phyloP scores from a whole-genome alignment of 2,888 invertebrate species.

The Rapana venosa region DNA sequence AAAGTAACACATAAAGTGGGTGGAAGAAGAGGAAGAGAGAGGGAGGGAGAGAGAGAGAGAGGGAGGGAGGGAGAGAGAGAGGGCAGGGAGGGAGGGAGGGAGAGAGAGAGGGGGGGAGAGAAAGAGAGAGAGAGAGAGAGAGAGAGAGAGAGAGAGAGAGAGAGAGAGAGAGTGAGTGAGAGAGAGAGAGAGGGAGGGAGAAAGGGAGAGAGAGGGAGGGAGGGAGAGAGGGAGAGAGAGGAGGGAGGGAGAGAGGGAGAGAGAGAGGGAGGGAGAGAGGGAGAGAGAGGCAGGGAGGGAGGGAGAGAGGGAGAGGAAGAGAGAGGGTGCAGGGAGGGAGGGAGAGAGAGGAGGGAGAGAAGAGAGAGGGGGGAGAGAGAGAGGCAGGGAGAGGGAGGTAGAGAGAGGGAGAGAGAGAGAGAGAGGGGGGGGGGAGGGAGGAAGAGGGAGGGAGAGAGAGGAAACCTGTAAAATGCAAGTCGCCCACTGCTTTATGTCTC shows the following conservation, averaged over 20 bases:
- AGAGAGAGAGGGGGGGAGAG: slow-evolving; percentile 17
- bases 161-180: slow-evolving; percentile 26
- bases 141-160: slow-evolving; percentile 22
- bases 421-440: no score
- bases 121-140: slow-evolving; percentile 30
- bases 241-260: neutral
- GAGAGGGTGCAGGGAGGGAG: neutral
- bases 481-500: neutral
- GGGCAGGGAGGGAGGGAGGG: neutral
- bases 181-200: slow-evolving; percentile 8
- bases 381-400: neutral
- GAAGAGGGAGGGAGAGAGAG: no score
- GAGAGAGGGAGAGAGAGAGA: neutral
- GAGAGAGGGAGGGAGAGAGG: neutral
- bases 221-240: slow-evolving; percentile 14
- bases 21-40: neutral
- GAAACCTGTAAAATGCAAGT: neutral
- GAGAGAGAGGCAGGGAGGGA: no score
- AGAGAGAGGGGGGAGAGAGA: neutral
- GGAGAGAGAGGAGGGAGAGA: neutral
- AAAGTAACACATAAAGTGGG: neutral
- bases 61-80: slow-evolving; percentile 18
- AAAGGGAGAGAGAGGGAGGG: neutral
- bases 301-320: no score
- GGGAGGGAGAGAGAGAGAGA: slow-evolving; percentile 22